Percentiles rank a stretch among this genome's conserved stretches.
Evolutionary conservation across 2,888 invertebrate genomes (phyloP).

Genomic region (Cephus pygmeus): DNA sequence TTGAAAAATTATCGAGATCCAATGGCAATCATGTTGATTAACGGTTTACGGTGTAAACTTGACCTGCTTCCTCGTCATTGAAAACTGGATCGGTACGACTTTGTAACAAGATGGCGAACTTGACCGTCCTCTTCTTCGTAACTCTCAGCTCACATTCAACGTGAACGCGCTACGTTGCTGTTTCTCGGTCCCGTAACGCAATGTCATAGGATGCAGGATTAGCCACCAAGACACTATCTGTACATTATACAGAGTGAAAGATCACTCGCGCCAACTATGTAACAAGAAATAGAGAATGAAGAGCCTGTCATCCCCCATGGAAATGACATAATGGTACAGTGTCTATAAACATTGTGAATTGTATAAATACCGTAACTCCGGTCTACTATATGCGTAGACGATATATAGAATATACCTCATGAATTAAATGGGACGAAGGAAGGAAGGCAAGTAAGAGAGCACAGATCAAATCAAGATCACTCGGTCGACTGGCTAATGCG

Average conservation of each 20-base stretch:
- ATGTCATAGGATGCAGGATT: background rate
- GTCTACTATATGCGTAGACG: too few relatives aligned
- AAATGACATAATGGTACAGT: background rate
- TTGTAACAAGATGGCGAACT: background rate
- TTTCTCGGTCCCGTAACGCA: background rate
- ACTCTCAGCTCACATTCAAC: background rate
- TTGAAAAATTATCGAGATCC: background rate
- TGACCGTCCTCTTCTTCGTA: background rate
- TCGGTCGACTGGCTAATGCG: slow-evolving; percentile 63
- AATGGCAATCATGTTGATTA: background rate
- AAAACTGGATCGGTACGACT: background rate
- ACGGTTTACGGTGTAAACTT: background rate
- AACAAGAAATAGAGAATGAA: background rate
- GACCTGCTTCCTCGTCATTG: background rate
- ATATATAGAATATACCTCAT: background rate
- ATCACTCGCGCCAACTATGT: background rate
- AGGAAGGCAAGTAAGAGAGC: background rate
- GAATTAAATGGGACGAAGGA: background rate
- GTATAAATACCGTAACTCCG: background rate
- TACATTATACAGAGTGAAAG: background rate
- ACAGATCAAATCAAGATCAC: slow-evolving; percentile 54
- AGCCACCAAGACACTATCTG: background rate
- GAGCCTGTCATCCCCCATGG: background rate
- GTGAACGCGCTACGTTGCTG: background rate
- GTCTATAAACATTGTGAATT: background rate